Conservation (phyloP, 2,888 invertebrate genomes). For the Tinea pellionella region DNA sequence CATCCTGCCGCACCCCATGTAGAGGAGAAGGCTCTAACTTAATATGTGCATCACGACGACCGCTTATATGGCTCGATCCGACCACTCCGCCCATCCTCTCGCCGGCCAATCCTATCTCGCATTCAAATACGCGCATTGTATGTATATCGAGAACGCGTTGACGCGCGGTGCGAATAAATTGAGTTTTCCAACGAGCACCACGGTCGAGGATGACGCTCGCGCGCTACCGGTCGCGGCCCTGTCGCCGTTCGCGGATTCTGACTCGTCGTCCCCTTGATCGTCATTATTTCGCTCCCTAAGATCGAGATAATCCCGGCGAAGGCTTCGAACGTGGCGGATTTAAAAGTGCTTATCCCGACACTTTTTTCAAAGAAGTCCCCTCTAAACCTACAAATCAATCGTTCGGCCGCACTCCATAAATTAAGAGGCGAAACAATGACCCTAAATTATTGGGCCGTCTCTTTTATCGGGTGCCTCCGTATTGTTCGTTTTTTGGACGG, state of each 20-base stretch:
- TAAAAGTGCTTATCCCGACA: slow-evolving; percentile 48
- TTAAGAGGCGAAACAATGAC: slow-evolving; percentile 65
- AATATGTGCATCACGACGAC: slow-evolving; percentile 67
- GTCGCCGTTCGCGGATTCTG: not conserved
- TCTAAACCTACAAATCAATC: slow-evolving; percentile 64
- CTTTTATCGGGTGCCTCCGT: slow-evolving; percentile 48
- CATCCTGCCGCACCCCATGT: slow-evolving; percentile 49
- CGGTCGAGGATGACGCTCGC: not conserved
- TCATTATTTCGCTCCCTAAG: slow-evolving; percentile 14
- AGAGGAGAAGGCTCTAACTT: slow-evolving; percentile 50
- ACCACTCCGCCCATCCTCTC: slow-evolving; percentile 33
- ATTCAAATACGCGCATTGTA: slow-evolving; percentile 64
- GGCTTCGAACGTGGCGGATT: slow-evolving; percentile 29
- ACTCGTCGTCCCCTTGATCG: not conserved
- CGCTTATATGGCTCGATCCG: slow-evolving; percentile 51
- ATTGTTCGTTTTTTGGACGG: slow-evolving; percentile 53
- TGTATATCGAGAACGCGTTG: slow-evolving; percentile 49
- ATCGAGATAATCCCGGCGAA: slow-evolving; percentile 19
- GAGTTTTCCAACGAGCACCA: slow-evolving; percentile 34
- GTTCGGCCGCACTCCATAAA: slow-evolving; percentile 63
- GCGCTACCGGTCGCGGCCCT: not conserved
- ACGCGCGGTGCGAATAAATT: slow-evolving; percentile 46
- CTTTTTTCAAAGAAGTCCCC: slow-evolving; percentile 41
- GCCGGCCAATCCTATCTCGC: slow-evolving; percentile 60
- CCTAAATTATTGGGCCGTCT: slow-evolving; percentile 65